These are phyloP conservation scores for Acrocera orbiculus DNA, from an alignment of 2,888 invertebrate species.

Conservation along the genomic window DNA sequence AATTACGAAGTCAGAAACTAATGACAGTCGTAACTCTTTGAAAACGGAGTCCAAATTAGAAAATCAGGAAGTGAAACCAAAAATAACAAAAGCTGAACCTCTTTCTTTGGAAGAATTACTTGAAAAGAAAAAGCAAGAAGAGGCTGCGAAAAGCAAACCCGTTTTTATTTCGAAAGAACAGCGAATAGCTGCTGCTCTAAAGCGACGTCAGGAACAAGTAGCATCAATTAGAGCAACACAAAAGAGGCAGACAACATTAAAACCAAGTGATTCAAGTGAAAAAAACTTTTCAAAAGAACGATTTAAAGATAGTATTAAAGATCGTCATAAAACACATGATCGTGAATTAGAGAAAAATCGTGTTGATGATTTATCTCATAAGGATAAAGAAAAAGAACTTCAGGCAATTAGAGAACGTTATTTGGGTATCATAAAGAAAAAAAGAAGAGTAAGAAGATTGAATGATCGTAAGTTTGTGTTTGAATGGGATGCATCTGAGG, in stretches of 20 bases:
- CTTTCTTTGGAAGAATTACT: conserved; percentile 89
- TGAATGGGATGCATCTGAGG: conserved; percentile 99
- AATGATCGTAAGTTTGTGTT: conserved; percentile 99
- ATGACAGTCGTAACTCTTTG: too few relatives aligned
- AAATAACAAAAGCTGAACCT: conserved; percentile 48
- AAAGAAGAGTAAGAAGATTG: conserved; percentile 74
- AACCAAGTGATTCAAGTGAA: too few relatives aligned
- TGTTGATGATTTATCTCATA: conserved; percentile 33
- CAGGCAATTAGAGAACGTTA: conserved; percentile 94
- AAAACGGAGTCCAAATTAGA: conserved; percentile 20
- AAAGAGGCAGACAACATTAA: conserved; percentile 4
- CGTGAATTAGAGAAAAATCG: conserved; percentile 33
- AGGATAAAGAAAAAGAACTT: conserved; percentile 82
- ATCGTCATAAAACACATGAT: conserved; percentile 20
- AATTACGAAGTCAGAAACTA: not conserved
- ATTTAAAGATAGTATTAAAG: conserved; percentile 27
- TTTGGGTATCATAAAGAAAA: conserved; percentile 82
- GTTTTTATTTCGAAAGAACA: conserved; percentile 95
- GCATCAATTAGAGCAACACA: conserved; percentile 56
- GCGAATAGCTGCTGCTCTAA: conserved; percentile 73
- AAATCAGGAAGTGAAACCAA: conserved; percentile 9
- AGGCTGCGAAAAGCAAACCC: conserved; percentile 87
- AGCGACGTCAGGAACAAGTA: conserved; percentile 75
- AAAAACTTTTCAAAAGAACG: not conserved
- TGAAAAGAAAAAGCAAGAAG: conserved; percentile 90